Percentiles rank a stretch among this genome's conserved stretches.
phyloP scores from a whole-genome alignment of 1,140 invertebrate genomes.

The Sesamia nonagrioides region DNA sequence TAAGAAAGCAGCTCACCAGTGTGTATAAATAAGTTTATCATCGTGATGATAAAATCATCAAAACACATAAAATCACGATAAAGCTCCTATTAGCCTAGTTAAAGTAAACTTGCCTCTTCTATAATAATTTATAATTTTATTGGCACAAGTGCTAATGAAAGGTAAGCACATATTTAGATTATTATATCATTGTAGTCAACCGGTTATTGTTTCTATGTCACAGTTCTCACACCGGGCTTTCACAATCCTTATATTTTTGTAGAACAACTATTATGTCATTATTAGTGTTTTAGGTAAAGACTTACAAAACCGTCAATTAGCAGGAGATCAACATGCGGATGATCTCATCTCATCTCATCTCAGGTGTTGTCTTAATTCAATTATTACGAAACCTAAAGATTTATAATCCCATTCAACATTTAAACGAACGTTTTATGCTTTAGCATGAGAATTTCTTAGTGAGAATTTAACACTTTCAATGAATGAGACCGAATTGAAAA shows the following conservation, averaged over 20 bases:
- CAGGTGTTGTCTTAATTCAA: neutral
- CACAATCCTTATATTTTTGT: slow-evolving; percentile 19
- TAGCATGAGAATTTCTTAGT: slow-evolving; percentile 5
- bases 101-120: no score
- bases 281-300: slow-evolving; percentile 17
- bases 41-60: neutral
- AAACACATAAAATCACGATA: neutral
- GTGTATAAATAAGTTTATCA: neutral
- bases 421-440: slow-evolving; percentile 12
- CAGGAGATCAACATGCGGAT: slow-evolving; percentile 14
- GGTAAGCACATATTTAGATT: neutral
- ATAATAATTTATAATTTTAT: slow-evolving; percentile 10
- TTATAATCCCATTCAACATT: neutral
- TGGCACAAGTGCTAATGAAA: neutral
- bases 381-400: slow-evolving; percentile 30
- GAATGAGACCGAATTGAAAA: neutral
- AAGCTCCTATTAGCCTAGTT: neutral
- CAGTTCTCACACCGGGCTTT: slow-evolving; percentile 19
- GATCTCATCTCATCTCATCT: slow-evolving; percentile 10
- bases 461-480: slow-evolving; percentile 30
- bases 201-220: slow-evolving; percentile 15
- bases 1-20: neutral
- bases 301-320: slow-evolving; percentile 39
- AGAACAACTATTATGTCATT: slow-evolving; percentile 19
- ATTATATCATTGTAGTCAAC: slow-evolving; percentile 12